Evolutionary conservation across 2,113 vertebrate genomes (phyloP).

Genomic region (Coptodon rendalli): DNA sequence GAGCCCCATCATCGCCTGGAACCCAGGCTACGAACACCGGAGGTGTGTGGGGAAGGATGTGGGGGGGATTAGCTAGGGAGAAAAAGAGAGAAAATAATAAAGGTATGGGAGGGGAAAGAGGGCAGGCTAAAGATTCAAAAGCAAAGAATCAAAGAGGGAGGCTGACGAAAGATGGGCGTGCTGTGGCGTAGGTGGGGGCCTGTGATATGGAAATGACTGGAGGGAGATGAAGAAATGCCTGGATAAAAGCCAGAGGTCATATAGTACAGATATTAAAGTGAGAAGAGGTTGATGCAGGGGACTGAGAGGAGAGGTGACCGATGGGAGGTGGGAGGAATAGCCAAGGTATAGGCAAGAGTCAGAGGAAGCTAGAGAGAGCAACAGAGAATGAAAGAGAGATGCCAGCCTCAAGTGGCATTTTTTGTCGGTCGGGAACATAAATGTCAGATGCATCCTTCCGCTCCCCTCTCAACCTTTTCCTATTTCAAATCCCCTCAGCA

Average conservation of each 20-base stretch:
- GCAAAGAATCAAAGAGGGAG: constrained; percentile 38
- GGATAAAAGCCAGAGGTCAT: constrained; percentile 44
- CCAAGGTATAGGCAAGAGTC: constrained; percentile 4
- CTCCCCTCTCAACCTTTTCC: constrained; percentile 55
- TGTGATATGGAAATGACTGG: constrained; percentile 60
- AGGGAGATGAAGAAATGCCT: constrained; percentile 25
- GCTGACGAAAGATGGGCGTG: constrained; percentile 31
- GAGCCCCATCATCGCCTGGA: constrained; percentile 63
- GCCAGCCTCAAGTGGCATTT: constrained; percentile 59
- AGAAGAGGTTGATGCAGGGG: constrained; percentile 1
- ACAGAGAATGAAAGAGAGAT: constrained; percentile 43
- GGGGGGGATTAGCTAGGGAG: constrained; percentile 24
- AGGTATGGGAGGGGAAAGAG: not conserved
- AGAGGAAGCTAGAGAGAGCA: not conserved
- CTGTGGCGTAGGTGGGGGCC: constrained; percentile 29
- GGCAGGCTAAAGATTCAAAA: constrained; percentile 22
- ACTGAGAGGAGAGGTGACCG: constrained; percentile 9
- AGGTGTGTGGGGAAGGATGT: constrained; percentile 23
- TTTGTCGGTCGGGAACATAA: constrained; percentile 44
- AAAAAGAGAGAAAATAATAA: constrained; percentile 14
- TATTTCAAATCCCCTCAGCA: constrained; percentile 54
- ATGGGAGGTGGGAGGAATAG: not conserved
- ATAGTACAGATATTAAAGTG: constrained; percentile 24
- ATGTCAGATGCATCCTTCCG: constrained; percentile 54
- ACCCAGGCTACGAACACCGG: constrained; percentile 28